A percentile compares a stretch with the other conserved stretches of the same genome.
phyloP scores from a whole-genome alignment of 1,140 invertebrate genomes.

The Octopus sinensis region DNA sequence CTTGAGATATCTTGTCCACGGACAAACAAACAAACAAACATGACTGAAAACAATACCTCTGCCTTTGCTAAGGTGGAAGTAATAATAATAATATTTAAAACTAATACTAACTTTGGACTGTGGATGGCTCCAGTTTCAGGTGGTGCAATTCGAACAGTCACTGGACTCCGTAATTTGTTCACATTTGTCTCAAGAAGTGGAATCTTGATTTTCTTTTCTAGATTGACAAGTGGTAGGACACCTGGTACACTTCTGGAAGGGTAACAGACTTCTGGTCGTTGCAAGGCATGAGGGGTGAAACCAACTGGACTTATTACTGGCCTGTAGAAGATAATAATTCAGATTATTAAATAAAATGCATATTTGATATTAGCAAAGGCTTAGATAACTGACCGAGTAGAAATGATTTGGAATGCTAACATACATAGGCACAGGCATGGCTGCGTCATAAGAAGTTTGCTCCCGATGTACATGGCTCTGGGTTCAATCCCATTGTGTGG shows the following conservation, averaged over 20 bases:
- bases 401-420: no score
- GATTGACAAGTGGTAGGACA: conserved; percentile 22
- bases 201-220: conserved; percentile 17
- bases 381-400: no score
- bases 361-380: no score
- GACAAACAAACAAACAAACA: no score
- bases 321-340: conserved; percentile 8
- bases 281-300: conserved; percentile 8
- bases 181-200: conserved; percentile 17
- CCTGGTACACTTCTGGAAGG: conserved; percentile 23
- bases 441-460: no score
- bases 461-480: no score
- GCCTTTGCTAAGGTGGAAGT: no score
- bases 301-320: conserved; percentile 11
- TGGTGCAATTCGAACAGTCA: conserved; percentile 28
- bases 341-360: neutral
- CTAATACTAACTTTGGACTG: neutral
- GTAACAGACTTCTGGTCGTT: conserved; percentile 20
- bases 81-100: no score
- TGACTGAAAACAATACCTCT: no score
- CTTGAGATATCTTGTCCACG: no score
- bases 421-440: no score
- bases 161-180: conserved; percentile 19
- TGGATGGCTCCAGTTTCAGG: conserved; percentile 16
- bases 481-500: no score